Percentiles rank a stretch among this genome's conserved stretches.
Evolutionary conservation across 1,140 invertebrate species (phyloP).

Genomic region (Trichomalopsis sarcophagae): DNA sequence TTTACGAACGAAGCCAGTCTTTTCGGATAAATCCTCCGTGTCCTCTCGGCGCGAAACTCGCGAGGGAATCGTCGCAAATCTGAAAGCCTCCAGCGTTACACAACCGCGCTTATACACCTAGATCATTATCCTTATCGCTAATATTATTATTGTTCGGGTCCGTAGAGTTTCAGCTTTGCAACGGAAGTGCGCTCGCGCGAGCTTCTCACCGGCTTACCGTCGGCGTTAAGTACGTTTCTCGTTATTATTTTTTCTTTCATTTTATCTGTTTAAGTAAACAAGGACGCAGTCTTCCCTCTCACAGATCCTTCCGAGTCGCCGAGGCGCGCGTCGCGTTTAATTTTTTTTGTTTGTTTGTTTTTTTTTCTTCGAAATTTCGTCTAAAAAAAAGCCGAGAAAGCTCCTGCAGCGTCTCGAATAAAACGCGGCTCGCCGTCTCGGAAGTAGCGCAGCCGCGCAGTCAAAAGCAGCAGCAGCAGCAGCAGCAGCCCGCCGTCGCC

Average conservation of each 20-base stretch:
- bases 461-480: background rate
- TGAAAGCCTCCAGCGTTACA: background rate
- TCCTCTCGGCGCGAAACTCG: background rate
- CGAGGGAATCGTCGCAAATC: background rate
- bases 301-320: background rate
- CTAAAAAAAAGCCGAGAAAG: background rate
- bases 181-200: slow-evolving; percentile 11
- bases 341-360: background rate
- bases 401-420: background rate
- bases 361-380: background rate
- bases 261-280: background rate
- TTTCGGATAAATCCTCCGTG: background rate
- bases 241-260: background rate
- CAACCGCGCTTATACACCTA: slow-evolving; percentile 12
- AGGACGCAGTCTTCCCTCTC: background rate
- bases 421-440: background rate
- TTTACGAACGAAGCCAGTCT: background rate
- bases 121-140: slow-evolving; percentile 14
- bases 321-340: background rate
- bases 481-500: background rate
- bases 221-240: background rate
- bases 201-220: background rate
- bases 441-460: background rate
- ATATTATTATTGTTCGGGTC: slow-evolving; percentile 25
- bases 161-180: slow-evolving; percentile 1